Evolutionary conservation across 1,140 invertebrate species (phyloP), one percentile per base, ranked within the genome.

Genomic region (Ceratina calcarata): DNA sequence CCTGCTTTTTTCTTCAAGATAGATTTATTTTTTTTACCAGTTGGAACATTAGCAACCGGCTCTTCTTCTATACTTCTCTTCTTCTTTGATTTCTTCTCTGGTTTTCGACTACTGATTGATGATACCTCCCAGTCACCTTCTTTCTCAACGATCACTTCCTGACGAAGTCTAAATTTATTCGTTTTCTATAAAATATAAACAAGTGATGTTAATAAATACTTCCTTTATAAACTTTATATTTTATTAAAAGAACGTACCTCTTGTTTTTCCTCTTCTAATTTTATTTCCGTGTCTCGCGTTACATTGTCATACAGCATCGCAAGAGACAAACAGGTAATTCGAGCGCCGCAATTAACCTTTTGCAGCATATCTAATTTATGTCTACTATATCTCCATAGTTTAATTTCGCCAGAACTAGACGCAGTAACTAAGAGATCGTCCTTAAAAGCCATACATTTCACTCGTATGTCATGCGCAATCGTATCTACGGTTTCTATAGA

Each of bases 401-500:
- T 97, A 57, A 98, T 94, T 89, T 96, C 95, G 0, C 97, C 97
- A 60, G 95, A 94, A 92, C 96, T 97, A 1, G 96, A 96, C 22
- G 94, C 95, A 27, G 95, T 94, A 58, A 95, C 94, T 7, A 96
- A 85, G 55, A 93, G 93, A 62, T 93, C 87, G 20, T 91, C 85
- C 81, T 92, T 91, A 81, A 91, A 92, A 78, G 92, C 90, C 45
- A 97, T 92, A 89, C 94, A 94, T 91, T 97, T 97, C 0, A 97
- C 94, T 90, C 96, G 93, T 70, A 94, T 91, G 67, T 94, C 93
- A 79, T 97, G 96, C 0, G 94, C 96, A 62, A 92, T 78, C 45
- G 94, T 93, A 66, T 93, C 92, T 16, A 93, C 80, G 8, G 94
- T 92, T 84, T 94, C 86, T 2, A 91, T 90, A 51, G 91, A 77